Percentiles rank a stretch among this genome's conserved stretches.
Conservation (phyloP, 2,797 vertebrate genomes). For the Pangasius djambal region DNA sequence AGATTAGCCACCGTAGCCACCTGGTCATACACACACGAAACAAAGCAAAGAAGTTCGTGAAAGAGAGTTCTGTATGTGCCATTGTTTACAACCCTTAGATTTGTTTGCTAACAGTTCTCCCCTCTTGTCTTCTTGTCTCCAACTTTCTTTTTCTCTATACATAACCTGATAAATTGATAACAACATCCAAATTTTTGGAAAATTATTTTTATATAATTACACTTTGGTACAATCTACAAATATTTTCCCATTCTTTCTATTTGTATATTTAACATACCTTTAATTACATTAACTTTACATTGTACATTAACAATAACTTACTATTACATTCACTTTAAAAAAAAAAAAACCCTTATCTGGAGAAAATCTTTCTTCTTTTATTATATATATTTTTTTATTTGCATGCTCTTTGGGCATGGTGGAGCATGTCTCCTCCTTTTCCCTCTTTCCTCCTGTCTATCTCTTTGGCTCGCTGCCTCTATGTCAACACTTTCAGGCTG, state of each 20-base stretch:
- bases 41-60: background rate
- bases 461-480: slow-evolving; percentile 29
- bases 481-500: slow-evolving; percentile 77
- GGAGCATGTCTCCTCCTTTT: slow-evolving; percentile 65
- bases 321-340: background rate
- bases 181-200: slow-evolving; percentile 27
- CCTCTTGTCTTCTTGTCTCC: slow-evolving; percentile 66
- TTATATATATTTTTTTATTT: slow-evolving; percentile 58
- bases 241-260: slow-evolving; percentile 11
- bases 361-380: slow-evolving; percentile 56
- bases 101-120: slow-evolving; percentile 51
- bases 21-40: background rate
- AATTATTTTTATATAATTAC: slow-evolving; percentile 14
- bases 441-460: slow-evolving; percentile 46
- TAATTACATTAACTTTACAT: background rate
- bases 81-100: background rate
- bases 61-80: background rate
- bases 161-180: background rate
- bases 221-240: background rate
- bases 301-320: background rate
- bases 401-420: slow-evolving; percentile 66
- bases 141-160: slow-evolving; percentile 66
- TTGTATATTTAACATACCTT: background rate
- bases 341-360: background rate
- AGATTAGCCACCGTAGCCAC: background rate